These are phyloP conservation scores for Panagrolaimus sp. DNA, from an alignment of 1,140 invertebrate genomes.

Conservation along the genomic window DNA sequence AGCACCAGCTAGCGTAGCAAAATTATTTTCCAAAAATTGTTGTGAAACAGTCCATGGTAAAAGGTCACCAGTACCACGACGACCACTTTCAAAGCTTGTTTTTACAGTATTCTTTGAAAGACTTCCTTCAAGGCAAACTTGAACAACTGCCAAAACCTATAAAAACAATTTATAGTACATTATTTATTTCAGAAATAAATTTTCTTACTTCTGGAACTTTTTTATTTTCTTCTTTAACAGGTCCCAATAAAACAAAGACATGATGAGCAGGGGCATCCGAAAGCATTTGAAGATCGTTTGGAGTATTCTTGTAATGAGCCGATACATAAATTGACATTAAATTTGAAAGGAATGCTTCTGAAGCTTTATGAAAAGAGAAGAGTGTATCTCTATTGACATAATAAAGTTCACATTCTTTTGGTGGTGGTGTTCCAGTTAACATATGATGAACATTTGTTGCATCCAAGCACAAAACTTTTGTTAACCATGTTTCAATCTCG, in stretches of 20 bases:
- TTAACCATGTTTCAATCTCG: conserved; percentile 79
- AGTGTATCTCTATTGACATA: conserved; percentile 76
- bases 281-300: conserved; percentile 96
- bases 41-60: conserved; percentile 97
- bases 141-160: conserved; percentile 51
- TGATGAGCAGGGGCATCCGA: conserved; percentile 97
- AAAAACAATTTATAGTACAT: not conserved
- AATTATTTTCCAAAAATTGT: conserved; percentile 76
- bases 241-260: conserved; percentile 86
- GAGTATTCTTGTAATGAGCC: conserved; percentile 95
- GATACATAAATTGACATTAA: conserved; percentile 87
- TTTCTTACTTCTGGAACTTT: conserved; percentile 80
- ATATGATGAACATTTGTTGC: conserved; percentile 63
- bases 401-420: conserved; percentile 76
- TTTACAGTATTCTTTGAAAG: conserved; percentile 75
- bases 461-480: conserved; percentile 83
- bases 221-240: conserved; percentile 66
- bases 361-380: conserved; percentile 92
- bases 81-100: conserved; percentile 74
- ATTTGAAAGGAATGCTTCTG: conserved; percentile 85
- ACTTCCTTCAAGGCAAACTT: conserved; percentile 88
- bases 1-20: conserved; percentile 80
- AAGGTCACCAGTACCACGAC: conserved; percentile 84
- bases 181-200: too few species aligned
- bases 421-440: conserved; percentile 67